These are phyloP conservation scores for Heliopora coerulea DNA, from an alignment of 92 coral and sea anemone genomes.

Conservation along the genomic window DNA sequence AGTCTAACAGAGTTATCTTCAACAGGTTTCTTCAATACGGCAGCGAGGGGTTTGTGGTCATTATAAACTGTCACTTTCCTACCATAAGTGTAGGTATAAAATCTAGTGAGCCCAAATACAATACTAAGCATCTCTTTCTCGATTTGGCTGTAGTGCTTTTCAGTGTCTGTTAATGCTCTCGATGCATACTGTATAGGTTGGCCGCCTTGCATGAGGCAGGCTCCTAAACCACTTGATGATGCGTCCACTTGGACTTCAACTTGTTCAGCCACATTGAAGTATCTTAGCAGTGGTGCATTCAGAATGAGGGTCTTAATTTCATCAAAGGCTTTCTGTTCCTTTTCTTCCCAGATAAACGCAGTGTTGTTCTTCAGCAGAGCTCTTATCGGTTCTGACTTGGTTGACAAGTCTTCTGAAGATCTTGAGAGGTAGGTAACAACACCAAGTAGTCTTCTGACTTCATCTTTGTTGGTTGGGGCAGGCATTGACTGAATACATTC, in stretches of 20 bases:
- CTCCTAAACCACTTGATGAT: no score
- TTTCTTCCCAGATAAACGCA: no score
- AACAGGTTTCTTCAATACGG: not conserved
- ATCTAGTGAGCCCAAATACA: no score
- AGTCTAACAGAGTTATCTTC: not conserved
- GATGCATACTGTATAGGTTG: no score
- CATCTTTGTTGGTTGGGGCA: slow-evolving; percentile 37
- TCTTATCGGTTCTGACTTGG: slow-evolving; percentile 8
- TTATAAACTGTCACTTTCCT: not conserved
- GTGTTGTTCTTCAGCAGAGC: not conserved
- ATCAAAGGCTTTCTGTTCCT: no score
- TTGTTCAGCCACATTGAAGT: not conserved
- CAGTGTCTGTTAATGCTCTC: no score
- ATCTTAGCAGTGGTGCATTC: no score
- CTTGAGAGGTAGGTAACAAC: slow-evolving; percentile 36
- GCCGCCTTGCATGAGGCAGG: no score
- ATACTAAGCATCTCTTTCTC: no score
- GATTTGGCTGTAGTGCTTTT: no score
- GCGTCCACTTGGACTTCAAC: no score
- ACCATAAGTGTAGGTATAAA: not conserved
- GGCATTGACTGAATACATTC: slow-evolving; percentile 43
- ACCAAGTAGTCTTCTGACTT: slow-evolving; percentile 37
- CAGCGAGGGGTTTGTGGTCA: not conserved
- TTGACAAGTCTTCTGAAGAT: slow-evolving; percentile 45
- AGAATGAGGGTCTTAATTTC: no score